Base-by-base conservation (phyloP, 2,888 invertebrate genomes). In the Thyatira batis region DNA sequence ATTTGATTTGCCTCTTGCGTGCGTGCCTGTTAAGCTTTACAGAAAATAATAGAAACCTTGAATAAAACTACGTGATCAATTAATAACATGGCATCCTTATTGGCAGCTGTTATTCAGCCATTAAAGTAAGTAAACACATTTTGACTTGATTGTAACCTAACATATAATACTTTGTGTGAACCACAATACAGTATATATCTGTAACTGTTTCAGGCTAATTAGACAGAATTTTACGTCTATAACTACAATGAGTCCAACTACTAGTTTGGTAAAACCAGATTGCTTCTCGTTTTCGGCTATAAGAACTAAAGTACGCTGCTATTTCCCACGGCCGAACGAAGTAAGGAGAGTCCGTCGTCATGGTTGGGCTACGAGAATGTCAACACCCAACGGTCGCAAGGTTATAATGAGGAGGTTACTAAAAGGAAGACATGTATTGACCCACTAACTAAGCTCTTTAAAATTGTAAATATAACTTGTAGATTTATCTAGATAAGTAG, bases 301-400 rank as follows among this genome's bases (percentile, higher is more conserved):
- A 33, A 80, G 92, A 68, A 91, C 83, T 1, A 92, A 93, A 67
- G 92, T 95, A 0, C 92, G 96, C 46, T 92, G 93, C 69, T 93
- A 96, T 71, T 97, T 97, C 70, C 96, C 96, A 0, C 92, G 95
- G 45, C 95, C 97, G 0, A 95, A 93, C 51, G 97, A 97, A 88
- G 92, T 93, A 0, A 94, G 92, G 70, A 92, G 97, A 67, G 92
- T 96, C 1, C 94, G 94, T 43, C 92, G 93, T 8, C 95, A 96
- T 63, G 96, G 97, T 0, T 97, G 94, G 94, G 84, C 92, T 5
- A 82, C 92, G 0, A 93, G 96, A 57, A 94, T 97, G 92, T 93
- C 95, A 0, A 96, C 96, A 0, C 89, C 90, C 0, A 89, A 76
- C 45, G 97, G 97, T 3, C 93, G 96, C n/a, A 93, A 90, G 74